phyloP scores from a whole-genome alignment of 2,888 invertebrate genomes.

The Phyllotreta cruciferae region DNA sequence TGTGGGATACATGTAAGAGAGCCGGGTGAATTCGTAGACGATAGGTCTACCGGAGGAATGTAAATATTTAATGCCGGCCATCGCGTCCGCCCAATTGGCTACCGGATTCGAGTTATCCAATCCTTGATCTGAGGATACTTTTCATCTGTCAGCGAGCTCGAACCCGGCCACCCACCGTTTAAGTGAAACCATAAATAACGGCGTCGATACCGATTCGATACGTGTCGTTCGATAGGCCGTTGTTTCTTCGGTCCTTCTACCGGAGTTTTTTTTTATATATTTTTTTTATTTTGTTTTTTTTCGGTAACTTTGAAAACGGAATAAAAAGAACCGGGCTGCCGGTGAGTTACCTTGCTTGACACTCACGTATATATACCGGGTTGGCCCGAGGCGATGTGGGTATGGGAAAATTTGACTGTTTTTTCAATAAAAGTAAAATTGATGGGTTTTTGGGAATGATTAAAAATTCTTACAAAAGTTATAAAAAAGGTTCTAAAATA shows the following conservation, averaged over 20 bases:
- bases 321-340: too few relatives aligned
- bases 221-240: conserved; percentile 37
- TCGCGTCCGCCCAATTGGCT: conserved; percentile 60
- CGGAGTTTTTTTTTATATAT: too few relatives aligned
- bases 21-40: conserved; percentile 45
- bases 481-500: too few relatives aligned
- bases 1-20: conserved; percentile 14
- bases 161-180: conserved; percentile 58
- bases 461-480: too few relatives aligned
- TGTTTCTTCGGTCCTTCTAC: conserved; percentile 37
- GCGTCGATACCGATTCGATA: conserved; percentile 56
- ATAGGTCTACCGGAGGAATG: conserved; percentile 43
- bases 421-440: too few relatives aligned
- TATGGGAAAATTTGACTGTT: too few relatives aligned
- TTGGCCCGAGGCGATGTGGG: too few relatives aligned
- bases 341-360: too few relatives aligned
- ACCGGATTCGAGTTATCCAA: conserved; percentile 62
- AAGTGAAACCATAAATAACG: conserved; percentile 59
- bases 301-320: neutral
- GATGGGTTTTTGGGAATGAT: too few relatives aligned
- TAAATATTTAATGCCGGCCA: conserved; percentile 50
- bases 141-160: conserved; percentile 60
- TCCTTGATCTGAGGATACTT: conserved; percentile 61
- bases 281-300: conserved; percentile 3
- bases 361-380: too few relatives aligned